Percentiles rank a stretch among this genome's conserved stretches.
phyloP scores from a whole-genome alignment of 92 coral and sea anemone species.

The Desmophyllum pertusum region DNA sequence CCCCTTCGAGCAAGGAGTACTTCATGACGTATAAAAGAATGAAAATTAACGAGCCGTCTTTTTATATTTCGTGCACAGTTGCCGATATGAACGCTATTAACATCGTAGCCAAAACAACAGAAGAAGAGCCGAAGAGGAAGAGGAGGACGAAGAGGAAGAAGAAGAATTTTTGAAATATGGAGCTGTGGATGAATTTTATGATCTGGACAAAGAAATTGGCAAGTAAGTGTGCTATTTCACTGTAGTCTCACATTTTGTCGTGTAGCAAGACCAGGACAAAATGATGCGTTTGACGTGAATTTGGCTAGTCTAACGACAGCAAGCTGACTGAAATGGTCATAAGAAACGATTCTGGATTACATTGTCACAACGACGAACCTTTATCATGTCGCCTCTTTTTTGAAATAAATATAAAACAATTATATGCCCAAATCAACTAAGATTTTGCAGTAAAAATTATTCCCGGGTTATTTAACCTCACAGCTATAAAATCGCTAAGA shows the following conservation, averaged over 20 bases:
- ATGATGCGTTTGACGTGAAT: not conserved
- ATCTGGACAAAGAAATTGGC: slow-evolving; percentile 81
- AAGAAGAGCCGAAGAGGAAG: not conserved
- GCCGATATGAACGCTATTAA: slow-evolving; percentile 35
- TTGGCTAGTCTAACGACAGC: not conserved
- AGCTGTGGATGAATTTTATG: slow-evolving; percentile 86
- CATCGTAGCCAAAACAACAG: slow-evolving; percentile 17
- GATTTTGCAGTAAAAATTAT: not conserved
- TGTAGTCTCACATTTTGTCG: not conserved
- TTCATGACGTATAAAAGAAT: not conserved
- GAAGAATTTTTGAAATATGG: slow-evolving; percentile 81
- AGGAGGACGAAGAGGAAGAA: slow-evolving; percentile 49
- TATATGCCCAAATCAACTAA: not conserved
- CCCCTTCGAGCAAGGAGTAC: not conserved
- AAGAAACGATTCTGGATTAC: not conserved
- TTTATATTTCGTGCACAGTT: slow-evolving; percentile 38
- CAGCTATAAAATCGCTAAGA: not conserved
- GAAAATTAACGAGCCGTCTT: not conserved
- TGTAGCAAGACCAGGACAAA: too few relatives aligned
- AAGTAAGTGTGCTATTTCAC: slow-evolving; percentile 59
- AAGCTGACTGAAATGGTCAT: not conserved
- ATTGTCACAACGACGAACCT: not conserved
- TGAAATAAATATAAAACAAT: not conserved
- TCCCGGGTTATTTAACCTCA: not conserved
- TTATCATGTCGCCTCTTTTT: not conserved